These are phyloP conservation scores for Bujurquina vittata DNA, from an alignment of 2,113 vertebrate genomes.

Conservation along the genomic window DNA sequence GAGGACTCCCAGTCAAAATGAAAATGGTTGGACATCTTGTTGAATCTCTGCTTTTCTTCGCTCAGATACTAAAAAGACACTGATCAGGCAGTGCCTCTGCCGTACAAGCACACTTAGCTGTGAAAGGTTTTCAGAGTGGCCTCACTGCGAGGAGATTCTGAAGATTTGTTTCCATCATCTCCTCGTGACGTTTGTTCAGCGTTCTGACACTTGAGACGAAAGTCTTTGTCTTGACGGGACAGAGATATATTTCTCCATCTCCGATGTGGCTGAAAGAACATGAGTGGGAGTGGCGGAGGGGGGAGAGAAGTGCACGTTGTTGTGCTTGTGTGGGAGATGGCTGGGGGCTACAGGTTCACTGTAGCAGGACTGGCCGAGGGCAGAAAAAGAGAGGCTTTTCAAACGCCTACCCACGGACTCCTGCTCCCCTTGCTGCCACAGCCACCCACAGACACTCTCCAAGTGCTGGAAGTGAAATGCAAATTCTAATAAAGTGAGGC, in stretches of 20 bases:
- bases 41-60: not conserved
- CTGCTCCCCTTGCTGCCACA: conserved; percentile 35
- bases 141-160: not conserved
- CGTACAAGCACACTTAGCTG: not conserved
- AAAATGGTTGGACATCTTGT: not conserved
- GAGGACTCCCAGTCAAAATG: not conserved
- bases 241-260: not conserved
- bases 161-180: not conserved
- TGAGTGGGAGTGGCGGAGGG: conserved; percentile 18
- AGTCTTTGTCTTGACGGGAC: not conserved
- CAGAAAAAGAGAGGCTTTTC: conserved; percentile 56
- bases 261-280: conserved; percentile 28
- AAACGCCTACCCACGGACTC: conserved; percentile 64
- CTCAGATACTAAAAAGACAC: not conserved
- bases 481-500: conserved; percentile 7
- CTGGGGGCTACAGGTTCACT: conserved; percentile 49
- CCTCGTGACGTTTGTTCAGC: conserved; percentile 3
- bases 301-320: conserved; percentile 17
- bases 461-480: conserved; percentile 25
- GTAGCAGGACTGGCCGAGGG: conserved; percentile 52
- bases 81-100: not conserved
- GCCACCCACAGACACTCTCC: conserved; percentile 58
- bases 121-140: conserved; percentile 8
- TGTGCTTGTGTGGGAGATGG: conserved; percentile 60
- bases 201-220: not conserved